Conservation (phyloP, 2,113 vertebrate genomes). For the Leptocoma aspasia region DNA sequence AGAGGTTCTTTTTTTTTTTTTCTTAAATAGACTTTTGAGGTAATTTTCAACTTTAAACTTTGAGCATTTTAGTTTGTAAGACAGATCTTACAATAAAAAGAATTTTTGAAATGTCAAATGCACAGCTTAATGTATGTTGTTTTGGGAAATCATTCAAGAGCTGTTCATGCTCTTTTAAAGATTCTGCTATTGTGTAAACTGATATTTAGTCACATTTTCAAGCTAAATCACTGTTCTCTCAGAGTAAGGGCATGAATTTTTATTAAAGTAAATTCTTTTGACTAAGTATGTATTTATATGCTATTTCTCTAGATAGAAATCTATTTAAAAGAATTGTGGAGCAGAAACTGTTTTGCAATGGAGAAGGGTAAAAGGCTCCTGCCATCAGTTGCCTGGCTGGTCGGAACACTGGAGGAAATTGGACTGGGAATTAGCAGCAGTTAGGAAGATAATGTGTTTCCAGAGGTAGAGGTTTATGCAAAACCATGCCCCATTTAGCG, state of each 20-base stretch:
- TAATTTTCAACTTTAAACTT: neutral
- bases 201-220: neutral
- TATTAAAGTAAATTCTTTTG: neutral
- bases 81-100: neutral
- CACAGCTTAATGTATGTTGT: neutral
- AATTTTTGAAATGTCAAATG: slow-evolving; percentile 24
- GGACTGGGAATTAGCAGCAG: neutral
- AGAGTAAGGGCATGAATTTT: neutral
- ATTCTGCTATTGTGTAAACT: neutral
- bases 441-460: neutral
- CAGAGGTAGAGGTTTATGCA: neutral
- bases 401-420: neutral
- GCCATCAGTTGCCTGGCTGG: neutral
- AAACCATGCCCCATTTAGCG: neutral
- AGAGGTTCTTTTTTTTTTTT: neutral
- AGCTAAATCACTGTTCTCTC: neutral
- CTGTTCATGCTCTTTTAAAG: neutral
- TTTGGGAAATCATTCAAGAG: neutral
- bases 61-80: neutral
- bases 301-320: neutral
- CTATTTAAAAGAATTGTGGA: neutral
- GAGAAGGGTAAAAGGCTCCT: neutral
- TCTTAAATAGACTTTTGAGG: neutral
- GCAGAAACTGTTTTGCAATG: neutral
- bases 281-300: neutral